Evolutionary conservation across 1,140 invertebrate species (phyloP), one percentile per base, ranked within the genome.

Genomic region (Bombus consobrinus): DNA sequence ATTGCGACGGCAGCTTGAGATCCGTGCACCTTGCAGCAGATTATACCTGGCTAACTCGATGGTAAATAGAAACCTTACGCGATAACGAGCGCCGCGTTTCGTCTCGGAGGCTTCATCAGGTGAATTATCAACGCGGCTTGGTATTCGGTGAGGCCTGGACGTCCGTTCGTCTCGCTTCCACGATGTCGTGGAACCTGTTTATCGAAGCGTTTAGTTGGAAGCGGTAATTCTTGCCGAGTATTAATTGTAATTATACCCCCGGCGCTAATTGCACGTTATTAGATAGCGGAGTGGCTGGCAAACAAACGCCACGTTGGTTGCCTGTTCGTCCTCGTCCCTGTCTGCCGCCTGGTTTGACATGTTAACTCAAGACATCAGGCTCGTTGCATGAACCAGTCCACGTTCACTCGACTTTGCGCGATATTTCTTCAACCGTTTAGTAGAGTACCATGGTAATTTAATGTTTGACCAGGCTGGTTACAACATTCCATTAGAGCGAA

Each of bases 211-310:
- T 92, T 91, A 92, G 90, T 89, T 79, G 78, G 79, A 89, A 88
- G 77, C 85, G 88, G 87, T 92, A 89, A 92, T 93, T 92, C 84
- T 75, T 87, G 79, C 74, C 76, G 62, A 68, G 87, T 87, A 92
- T 91, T 91, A 91, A 92, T 93, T 91, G 92, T 89, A 91, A 93
- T 93, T 92, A 93, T 93, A 92, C 37, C 81, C 88, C 77, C 22
- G 81, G 81, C 83, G 88, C 85, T 93, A 93, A 93, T 93, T 91
- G 85, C 82, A 59, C 82, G 89, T 93, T 87, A 92, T 93, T 92
- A 89, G 91, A 90, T 72, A 73, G 85, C 82, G 74, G 88, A 89
- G 90, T 90, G 89, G 71, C 81, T 84, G 71, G 83, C 90, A 93
- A 93, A 93, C 91, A 92, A 86, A 83, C 80, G 72, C 76, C 59